Conservation (phyloP, 1,140 invertebrate genomes). For the Lethocerus indicus region DNA sequence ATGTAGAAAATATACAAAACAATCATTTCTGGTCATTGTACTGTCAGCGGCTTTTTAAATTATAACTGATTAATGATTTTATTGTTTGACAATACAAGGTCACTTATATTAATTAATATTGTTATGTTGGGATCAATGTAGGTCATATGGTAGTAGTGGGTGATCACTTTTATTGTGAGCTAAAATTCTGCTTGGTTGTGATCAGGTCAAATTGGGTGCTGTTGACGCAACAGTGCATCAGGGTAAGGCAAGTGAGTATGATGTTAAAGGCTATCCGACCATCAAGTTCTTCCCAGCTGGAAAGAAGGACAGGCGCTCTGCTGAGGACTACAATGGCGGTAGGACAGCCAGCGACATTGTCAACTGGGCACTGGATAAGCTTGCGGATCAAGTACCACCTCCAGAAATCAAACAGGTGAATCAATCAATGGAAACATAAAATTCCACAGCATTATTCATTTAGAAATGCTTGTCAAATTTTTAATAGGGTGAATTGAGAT, state of each 20-base stretch:
- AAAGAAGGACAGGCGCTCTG: constrained; percentile 44
- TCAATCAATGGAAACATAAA: too few relatives aligned
- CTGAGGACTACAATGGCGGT: constrained; percentile 75
- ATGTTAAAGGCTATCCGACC: constrained; percentile 87
- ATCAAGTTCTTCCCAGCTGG: constrained; percentile 85
- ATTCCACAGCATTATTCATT: neutral
- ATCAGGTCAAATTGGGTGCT: constrained; percentile 76
- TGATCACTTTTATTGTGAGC: too few relatives aligned
- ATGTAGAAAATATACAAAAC: too few relatives aligned
- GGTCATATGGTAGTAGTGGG: too few relatives aligned
- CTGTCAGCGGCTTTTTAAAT: too few relatives aligned
- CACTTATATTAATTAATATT: too few relatives aligned
- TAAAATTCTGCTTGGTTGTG: neutral
- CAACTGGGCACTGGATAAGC: constrained; percentile 71
- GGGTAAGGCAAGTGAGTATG: constrained; percentile 55
- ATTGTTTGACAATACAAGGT: too few relatives aligned
- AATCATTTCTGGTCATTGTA: too few relatives aligned
- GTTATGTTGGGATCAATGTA: too few relatives aligned
- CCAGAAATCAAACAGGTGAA: constrained; percentile 72
- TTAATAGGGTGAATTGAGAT: neutral
- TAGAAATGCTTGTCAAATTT: neutral
- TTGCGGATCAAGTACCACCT: constrained; percentile 68
- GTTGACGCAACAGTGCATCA: constrained; percentile 90
- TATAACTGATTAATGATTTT: too few relatives aligned
- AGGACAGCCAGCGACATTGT: constrained; percentile 83